Evolutionary conservation across 92 coral and sea anemone species (phyloP).

Genomic region (Phenganax subtilis): DNA sequence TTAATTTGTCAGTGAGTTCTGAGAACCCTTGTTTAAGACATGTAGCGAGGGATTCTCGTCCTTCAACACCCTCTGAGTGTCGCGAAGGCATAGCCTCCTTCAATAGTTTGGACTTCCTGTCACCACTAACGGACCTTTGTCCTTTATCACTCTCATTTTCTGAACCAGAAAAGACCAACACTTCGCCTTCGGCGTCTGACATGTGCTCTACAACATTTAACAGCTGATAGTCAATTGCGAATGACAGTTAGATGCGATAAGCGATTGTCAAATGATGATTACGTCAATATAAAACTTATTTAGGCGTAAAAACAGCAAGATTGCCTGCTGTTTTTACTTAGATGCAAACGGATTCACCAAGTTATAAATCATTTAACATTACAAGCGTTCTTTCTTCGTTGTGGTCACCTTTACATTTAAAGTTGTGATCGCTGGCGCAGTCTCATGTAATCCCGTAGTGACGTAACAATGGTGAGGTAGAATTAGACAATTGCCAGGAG

Average conservation of each 20-base stretch:
- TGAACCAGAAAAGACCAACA: no score
- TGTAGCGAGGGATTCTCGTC: neutral
- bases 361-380: neutral
- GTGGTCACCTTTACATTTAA: neutral
- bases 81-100: neutral
- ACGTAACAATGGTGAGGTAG: neutral
- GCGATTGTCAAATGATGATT: neutral
- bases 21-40: neutral
- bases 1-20: neutral
- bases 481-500: neutral
- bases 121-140: no score
- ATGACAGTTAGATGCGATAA: neutral
- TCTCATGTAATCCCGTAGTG: neutral
- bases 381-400: neutral
- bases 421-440: constrained; percentile 4
- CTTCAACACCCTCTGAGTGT: neutral
- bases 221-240: constrained; percentile 3
- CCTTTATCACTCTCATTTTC: no score
- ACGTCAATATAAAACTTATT: neutral
- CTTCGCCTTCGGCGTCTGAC: neutral
- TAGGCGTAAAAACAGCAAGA: neutral
- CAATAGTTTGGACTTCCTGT: no score
- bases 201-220: neutral
- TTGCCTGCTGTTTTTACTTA: neutral
- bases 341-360: neutral